Evolutionary conservation across 2,888 invertebrate genomes (phyloP).

Genomic region (Busseola fusca): DNA sequence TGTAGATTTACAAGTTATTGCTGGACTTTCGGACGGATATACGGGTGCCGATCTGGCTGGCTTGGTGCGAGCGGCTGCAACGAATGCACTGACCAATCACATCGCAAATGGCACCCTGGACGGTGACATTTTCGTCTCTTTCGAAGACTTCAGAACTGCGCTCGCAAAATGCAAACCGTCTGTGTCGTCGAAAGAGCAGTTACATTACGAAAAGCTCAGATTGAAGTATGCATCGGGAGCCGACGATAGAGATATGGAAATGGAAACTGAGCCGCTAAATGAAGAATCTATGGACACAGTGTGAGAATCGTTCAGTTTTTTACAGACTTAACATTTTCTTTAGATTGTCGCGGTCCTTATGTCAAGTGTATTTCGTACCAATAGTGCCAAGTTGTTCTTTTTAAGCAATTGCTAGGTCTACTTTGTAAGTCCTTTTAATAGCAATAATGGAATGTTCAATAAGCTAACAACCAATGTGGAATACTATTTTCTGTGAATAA

Average conservation of each 20-base stretch:
- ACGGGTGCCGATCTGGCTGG: constrained; percentile 98
- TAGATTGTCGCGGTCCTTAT: constrained; percentile 63
- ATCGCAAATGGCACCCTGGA: constrained; percentile 89
- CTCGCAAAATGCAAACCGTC: constrained; percentile 95
- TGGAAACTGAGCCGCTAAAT: constrained; percentile 86
- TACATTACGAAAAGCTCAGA: constrained; percentile 93
- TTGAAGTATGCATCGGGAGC: constrained; percentile 90
- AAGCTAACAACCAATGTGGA: constrained; percentile 44
- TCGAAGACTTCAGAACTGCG: constrained; percentile 93
- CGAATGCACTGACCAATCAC: constrained; percentile 93
- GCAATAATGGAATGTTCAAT: constrained; percentile 38
- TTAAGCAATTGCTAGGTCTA: constrained; percentile 62
- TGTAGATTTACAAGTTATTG: constrained; percentile 93
- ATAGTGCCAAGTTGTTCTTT: constrained; percentile 79
- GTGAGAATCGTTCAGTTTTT: constrained; percentile 73
- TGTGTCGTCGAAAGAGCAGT: constrained; percentile 93
- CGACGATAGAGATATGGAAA: constrained; percentile 87
- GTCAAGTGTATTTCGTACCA: constrained; percentile 68
- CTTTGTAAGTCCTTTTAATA: constrained; percentile 44
- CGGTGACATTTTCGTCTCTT: constrained; percentile 90
- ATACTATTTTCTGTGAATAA: constrained; percentile 53
- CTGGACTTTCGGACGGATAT: constrained; percentile 92
- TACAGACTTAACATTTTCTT: constrained; percentile 67
- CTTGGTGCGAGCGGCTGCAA: constrained; percentile 95
- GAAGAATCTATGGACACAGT: constrained; percentile 88